Conservation (phyloP, 2,888 invertebrate species). For the Melikaiella ostensackeni region DNA sequence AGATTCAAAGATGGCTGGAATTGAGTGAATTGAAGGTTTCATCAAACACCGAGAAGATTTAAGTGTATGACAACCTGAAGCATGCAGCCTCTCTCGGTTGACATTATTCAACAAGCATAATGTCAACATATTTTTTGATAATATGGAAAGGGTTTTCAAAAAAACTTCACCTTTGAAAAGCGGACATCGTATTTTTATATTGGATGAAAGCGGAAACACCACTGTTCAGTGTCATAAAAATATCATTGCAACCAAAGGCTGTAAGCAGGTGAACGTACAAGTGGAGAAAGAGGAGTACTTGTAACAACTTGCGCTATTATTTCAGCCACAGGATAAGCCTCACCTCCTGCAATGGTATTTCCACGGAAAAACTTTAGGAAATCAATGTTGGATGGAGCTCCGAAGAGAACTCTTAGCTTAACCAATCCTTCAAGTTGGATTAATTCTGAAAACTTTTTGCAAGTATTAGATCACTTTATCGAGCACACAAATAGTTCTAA, state of each 20-base stretch:
- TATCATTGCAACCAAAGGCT: slow-evolving; percentile 68
- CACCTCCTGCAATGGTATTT: slow-evolving; percentile 59
- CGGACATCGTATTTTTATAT: too few relatives aligned
- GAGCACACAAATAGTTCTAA: slow-evolving; percentile 57
- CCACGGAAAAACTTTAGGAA: slow-evolving; percentile 49
- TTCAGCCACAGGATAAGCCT: slow-evolving; percentile 65
- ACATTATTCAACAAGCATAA: too few relatives aligned
- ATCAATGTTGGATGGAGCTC: slow-evolving; percentile 46
- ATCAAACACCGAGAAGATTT: too few relatives aligned
- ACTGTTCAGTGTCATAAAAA: slow-evolving; percentile 47
- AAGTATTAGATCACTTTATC: slow-evolving; percentile 64
- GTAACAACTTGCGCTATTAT: slow-evolving; percentile 68
- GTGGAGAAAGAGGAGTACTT: slow-evolving; percentile 71
- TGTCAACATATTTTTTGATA: too few relatives aligned
- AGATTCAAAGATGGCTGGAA: too few relatives aligned
- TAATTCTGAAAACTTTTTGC: slow-evolving; percentile 47
- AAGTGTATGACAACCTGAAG: too few relatives aligned
- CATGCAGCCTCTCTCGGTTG: too few relatives aligned
- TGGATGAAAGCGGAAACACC: too few relatives aligned
- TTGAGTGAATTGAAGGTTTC: too few relatives aligned
- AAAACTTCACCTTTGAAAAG: too few relatives aligned
- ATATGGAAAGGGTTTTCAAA: too few relatives aligned
- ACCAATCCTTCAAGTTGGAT: slow-evolving; percentile 54
- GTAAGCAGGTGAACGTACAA: slow-evolving; percentile 73
- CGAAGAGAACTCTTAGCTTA: slow-evolving; percentile 48